Evolutionary conservation across 2,797 vertebrate species (phyloP).

Genomic region (Coreius guichenoti): DNA sequence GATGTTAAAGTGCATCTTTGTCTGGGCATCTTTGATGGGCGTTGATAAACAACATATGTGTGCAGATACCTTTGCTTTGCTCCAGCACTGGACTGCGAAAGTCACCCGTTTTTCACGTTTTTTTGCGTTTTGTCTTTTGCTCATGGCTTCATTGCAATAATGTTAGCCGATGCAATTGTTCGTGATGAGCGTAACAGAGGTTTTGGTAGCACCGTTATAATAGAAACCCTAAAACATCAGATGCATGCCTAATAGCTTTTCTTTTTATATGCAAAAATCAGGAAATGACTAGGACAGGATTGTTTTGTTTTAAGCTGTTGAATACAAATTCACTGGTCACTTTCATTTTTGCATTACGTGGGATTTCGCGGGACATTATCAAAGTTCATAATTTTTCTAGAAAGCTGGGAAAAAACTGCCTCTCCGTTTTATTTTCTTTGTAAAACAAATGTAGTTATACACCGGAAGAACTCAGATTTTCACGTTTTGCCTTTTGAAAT

Average conservation of each 20-base stretch:
- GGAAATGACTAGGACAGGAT: not conserved
- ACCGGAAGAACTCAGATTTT: not conserved
- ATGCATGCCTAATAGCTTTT: slow-evolving; percentile 12
- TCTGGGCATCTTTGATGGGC: slow-evolving; percentile 56
- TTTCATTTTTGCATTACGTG: slow-evolving; percentile 15
- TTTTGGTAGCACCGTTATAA: slow-evolving; percentile 2
- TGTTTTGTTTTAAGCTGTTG: not conserved
- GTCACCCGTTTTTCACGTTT: not conserved
- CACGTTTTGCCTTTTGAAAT: slow-evolving; percentile 33
- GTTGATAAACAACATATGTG: slow-evolving; percentile 57
- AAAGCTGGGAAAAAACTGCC: not conserved
- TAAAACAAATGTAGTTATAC: not conserved
- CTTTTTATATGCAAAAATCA: slow-evolving; percentile 24
- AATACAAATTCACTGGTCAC: not conserved
- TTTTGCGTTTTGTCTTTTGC: not conserved
- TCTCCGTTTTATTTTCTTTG: not conserved
- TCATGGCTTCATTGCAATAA: not conserved
- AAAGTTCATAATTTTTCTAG: slow-evolving; percentile 23
- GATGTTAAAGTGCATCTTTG: slow-evolving; percentile 55
- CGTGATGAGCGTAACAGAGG: not conserved
- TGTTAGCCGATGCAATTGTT: not conserved
- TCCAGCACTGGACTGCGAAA: not conserved
- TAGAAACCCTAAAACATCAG: slow-evolving; percentile 5
- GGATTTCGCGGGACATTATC: not conserved
- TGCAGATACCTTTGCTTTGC: slow-evolving; percentile 26